Evolutionary conservation across 1,140 invertebrate genomes (phyloP), one percentile per base, ranked within the genome.

Genomic region (Bradysia coprophila): DNA sequence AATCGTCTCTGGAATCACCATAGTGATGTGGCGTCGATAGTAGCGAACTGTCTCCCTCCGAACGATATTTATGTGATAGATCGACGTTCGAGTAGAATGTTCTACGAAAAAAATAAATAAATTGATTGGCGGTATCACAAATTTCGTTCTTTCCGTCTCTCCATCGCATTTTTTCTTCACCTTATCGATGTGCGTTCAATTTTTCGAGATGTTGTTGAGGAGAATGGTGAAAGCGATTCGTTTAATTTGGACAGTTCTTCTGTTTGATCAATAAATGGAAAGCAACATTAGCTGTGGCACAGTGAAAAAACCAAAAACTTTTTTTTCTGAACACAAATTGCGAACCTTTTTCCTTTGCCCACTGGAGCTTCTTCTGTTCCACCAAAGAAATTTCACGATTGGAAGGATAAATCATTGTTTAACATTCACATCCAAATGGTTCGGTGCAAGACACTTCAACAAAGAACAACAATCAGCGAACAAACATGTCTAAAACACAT

Each of bases 321-420:
- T n/a, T n/a, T n/a, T n/a, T n/a, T n/a, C n/a, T n/a, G n/a, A n/a
- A n/a, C n/a, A n/a, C n/a, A n/a, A n/a, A 18, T n/a, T 19, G 42
- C 50, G 45, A 59, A 78, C 76, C 76, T 63, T 65, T 64, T 62
- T 79, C 76, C 51, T 63, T 70, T 40, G 74, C 75, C 76, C 76
- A 79, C 63, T 79, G 76, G 40, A 72, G 57, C 51, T 69, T 73
- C 48, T 79, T 79, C 48, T 75, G 65, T 55, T 79, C 75, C 46
- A 78, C 51, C 45, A 78, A 56, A 21, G 73, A 68, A 21, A 21
- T 28, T 19, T 23, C 40, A 32, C 36, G 36, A n/a, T 10, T 19
- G 3, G 11, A 20, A 20, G n/a, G n/a, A 18, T 2, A 38, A 38
- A 18, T 38, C 36, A 38, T 18, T 2, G 11, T 20, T 10, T 20